Evolutionary conservation across 2,888 invertebrate species (phyloP).

Genomic region (Ormyrus labotus): DNA sequence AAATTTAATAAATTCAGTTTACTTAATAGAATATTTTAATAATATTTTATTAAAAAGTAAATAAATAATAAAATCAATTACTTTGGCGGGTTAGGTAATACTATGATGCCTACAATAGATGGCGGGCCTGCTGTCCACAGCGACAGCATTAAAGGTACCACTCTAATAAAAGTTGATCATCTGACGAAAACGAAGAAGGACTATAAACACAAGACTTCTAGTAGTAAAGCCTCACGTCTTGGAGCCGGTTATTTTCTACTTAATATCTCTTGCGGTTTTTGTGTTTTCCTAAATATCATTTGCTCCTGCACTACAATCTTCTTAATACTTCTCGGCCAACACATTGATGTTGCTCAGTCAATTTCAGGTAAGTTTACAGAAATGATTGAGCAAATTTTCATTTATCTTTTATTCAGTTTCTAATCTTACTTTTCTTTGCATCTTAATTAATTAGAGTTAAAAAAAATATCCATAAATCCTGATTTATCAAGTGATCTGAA

Average conservation of each 20-base stretch:
- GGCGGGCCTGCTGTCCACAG: neutral
- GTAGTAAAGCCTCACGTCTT: neutral
- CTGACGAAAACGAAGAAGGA: conserved; percentile 25
- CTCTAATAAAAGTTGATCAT: conserved; percentile 21
- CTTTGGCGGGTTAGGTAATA: too few relatives aligned
- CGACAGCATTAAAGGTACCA: neutral
- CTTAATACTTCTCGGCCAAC: conserved; percentile 64
- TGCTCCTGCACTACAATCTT: conserved; percentile 65
- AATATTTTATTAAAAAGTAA: neutral
- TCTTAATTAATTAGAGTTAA: too few relatives aligned
- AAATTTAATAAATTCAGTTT: too few relatives aligned
- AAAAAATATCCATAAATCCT: too few relatives aligned
- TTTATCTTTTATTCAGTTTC: too few relatives aligned
- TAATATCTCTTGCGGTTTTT: conserved; percentile 66
- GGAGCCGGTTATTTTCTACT: conserved; percentile 47
- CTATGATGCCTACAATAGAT: neutral
- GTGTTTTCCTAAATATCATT: conserved; percentile 65
- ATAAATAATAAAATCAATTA: too few relatives aligned
- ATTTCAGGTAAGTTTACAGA: neutral
- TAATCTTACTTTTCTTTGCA: too few relatives aligned
- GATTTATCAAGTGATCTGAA: too few relatives aligned
- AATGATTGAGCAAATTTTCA: too few relatives aligned
- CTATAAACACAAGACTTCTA: too few relatives aligned
- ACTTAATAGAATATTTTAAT: neutral
- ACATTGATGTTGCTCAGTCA: conserved; percentile 59